phyloP scores from a whole-genome alignment of 2,888 invertebrate species.

The Eupithecia inturbata region DNA sequence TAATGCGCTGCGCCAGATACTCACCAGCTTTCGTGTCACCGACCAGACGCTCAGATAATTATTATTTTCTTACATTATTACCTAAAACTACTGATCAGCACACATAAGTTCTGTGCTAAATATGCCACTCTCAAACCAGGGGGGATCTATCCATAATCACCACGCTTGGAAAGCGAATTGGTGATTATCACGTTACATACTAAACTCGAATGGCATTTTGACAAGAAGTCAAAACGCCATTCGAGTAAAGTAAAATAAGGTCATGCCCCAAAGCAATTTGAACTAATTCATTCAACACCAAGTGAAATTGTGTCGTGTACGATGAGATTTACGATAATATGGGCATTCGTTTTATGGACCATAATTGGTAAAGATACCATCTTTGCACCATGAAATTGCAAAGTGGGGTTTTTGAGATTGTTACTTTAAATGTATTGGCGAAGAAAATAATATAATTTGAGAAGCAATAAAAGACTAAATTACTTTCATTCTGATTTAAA shows the following conservation, averaged over 20 bases:
- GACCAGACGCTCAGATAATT: too few relatives aligned
- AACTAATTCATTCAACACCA: slow-evolving; percentile 38
- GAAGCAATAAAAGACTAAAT: slow-evolving; percentile 12
- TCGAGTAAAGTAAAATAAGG: slow-evolving; percentile 11
- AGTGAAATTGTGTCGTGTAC: slow-evolving; percentile 38
- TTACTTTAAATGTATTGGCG: slow-evolving; percentile 21
- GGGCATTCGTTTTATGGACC: slow-evolving; percentile 39
- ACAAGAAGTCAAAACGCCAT: not conserved
- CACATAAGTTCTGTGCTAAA: too few relatives aligned
- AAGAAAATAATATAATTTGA: slow-evolving; percentile 17
- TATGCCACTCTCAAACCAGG: too few relatives aligned
- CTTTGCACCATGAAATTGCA: slow-evolving; percentile 38
- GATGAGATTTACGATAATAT: slow-evolving; percentile 35
- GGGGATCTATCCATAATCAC: not conserved
- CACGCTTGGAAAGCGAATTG: not conserved
- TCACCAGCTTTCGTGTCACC: too few relatives aligned
- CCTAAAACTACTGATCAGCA: too few relatives aligned
- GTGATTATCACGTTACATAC: not conserved
- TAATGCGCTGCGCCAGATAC: too few relatives aligned
- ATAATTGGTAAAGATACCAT: slow-evolving; percentile 39
- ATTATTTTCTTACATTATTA: too few relatives aligned
- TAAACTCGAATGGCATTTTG: not conserved
- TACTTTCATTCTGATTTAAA: slow-evolving; percentile 6
- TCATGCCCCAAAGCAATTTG: slow-evolving; percentile 35
- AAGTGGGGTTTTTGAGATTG: slow-evolving; percentile 27